A percentile compares a stretch with the other conserved stretches of the same genome.
These are phyloP conservation scores for Colossoma macropomum DNA, from an alignment of 2,113 vertebrate genomes.

Conservation along the genomic window DNA sequence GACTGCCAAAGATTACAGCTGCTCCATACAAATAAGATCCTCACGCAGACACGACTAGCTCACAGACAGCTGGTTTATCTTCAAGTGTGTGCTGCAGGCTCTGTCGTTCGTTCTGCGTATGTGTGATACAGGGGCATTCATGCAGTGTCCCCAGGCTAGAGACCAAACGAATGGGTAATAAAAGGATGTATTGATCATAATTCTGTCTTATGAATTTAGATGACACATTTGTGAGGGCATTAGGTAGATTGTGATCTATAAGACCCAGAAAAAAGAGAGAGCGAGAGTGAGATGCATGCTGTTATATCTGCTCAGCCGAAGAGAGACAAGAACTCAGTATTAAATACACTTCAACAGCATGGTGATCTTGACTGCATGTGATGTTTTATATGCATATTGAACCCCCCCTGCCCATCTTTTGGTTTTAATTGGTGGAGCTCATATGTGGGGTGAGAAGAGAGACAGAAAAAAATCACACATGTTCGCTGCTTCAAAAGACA, in stretches of 20 bases:
- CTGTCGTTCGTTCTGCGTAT: neutral
- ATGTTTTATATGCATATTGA: neutral
- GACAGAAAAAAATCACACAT: neutral
- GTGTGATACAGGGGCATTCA: neutral
- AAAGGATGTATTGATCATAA: conserved; percentile 10
- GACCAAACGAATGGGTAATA: neutral
- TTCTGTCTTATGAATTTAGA: conserved; percentile 7
- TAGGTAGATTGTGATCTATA: neutral
- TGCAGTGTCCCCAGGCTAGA: conserved; percentile 5
- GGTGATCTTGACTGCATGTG: neutral
- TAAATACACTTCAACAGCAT: neutral
- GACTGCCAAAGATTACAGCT: conserved; percentile 66
- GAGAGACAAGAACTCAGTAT: neutral
- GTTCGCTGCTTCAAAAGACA: neutral
- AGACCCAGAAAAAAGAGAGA: neutral
- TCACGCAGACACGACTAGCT: conserved; percentile 11
- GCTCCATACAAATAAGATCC: conserved; percentile 68
- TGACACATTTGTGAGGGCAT: neutral
- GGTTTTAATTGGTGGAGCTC: neutral
- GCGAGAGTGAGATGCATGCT: neutral
- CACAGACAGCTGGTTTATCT: conserved; percentile 47
- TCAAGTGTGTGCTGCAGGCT: conserved; percentile 58
- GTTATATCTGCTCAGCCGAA: neutral
- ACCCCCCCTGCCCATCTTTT: neutral
- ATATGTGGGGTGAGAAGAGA: neutral